Evolutionary conservation across 1,140 invertebrate species (phyloP).

Genomic region (Harlomillsia oculata): DNA sequence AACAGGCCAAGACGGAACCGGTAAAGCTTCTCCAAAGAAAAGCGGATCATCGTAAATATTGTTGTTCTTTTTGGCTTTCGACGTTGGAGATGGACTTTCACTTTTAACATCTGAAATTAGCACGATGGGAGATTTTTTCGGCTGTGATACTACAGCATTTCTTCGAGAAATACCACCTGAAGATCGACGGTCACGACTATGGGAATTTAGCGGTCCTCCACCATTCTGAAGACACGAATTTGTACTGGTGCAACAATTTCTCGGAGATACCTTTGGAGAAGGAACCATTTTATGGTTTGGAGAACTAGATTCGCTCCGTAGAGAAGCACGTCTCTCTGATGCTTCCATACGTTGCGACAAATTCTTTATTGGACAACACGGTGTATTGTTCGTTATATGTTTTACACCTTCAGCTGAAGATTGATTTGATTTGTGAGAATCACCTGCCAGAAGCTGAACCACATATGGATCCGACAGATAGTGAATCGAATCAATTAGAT

Average conservation of each 20-base stretch:
- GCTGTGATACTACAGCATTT: too few species aligned
- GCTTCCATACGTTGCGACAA: conserved; percentile 1
- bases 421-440: conserved; percentile 10
- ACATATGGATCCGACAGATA: conserved; percentile 33
- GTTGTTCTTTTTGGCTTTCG: neutral
- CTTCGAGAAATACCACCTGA: too few species aligned
- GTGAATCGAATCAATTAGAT: conserved; percentile 32
- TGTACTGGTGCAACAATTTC: conserved; percentile 6
- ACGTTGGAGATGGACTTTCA: neutral
- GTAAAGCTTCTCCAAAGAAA: neutral
- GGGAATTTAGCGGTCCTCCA: neutral
- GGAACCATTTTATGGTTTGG: neutral
- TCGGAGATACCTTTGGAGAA: conserved; percentile 9
- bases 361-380: conserved; percentile 4
- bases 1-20: neutral
- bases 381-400: conserved; percentile 1
- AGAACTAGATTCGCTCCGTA: conserved; percentile 1
- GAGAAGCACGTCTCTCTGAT: neutral
- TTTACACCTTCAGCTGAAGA: too few species aligned
- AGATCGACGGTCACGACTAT: too few species aligned
- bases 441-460: conserved; percentile 21
- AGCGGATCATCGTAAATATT: neutral
- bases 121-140: conserved; percentile 30
- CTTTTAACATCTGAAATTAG: conserved; percentile 20
- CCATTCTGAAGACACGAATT: neutral